Base-by-base conservation (phyloP, 2,797 vertebrate genomes). In the Pangasius krempfi region DNA sequence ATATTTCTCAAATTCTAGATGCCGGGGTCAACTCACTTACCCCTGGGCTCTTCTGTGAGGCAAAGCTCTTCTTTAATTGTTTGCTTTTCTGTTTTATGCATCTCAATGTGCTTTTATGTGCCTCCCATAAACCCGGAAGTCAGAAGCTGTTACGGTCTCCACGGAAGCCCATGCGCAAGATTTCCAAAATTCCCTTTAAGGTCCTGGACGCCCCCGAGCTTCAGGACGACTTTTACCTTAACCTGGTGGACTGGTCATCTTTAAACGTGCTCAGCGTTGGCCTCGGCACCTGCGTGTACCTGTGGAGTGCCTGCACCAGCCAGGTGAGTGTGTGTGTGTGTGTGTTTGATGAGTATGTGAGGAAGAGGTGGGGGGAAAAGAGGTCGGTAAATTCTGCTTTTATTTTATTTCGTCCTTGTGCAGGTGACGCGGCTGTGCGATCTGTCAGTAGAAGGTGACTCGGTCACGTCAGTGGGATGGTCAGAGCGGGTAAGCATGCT, bases 231-330 rank as follows among this genome's bases (percentile, higher is more conserved):
- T 99, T 99, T 95, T 99, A 99, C 96, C 96, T 99, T 95, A 99
- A 99, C 93, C 93, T 99, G 90, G 99, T 99, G 83, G 99, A 99
- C 96, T 99, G 99, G 99, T 99, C 98, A 0, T 99, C 99, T 81
- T 96, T 99, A 75, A 99, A 99, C 0, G 98, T 99, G 64, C 97
- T 99, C 91, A 99, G 99, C 0, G 99, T 99, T 82, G 99, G 98
- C 88, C 96, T 99, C 73, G 99, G 99, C 1, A 99, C 99, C 88
- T 99, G 99, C 1, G 99, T 99, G 37, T 99, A 99, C 92, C 95
- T 99, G 50, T 99, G 99, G 99, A 99, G 99, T 0, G 99, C 99
- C 90, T 99, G 99, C 92, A 99, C 99, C n/a, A 99, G 99, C 93
- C 99, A 99, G 97, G 98, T 85, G 85, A 22, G 80, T 22, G 58